Evolutionary conservation across 1,140 invertebrate species (phyloP).

Genomic region (Nephila pilipes): DNA sequence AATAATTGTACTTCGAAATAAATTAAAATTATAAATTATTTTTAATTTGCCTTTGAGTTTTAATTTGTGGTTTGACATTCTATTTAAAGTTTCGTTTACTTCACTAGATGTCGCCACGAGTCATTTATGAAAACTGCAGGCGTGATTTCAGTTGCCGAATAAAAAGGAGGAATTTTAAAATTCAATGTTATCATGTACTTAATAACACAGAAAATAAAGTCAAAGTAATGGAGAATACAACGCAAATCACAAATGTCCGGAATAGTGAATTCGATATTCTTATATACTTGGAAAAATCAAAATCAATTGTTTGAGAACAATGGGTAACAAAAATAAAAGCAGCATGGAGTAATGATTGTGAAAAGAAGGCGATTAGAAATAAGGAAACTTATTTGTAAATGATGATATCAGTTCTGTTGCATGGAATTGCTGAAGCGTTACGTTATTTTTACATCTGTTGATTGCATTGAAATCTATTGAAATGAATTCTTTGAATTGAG

Average conservation of each 20-base stretch:
- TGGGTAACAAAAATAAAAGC: neutral
- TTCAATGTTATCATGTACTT: no score
- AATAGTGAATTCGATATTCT: no score
- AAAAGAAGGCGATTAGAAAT: neutral
- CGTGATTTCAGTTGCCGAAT: no score
- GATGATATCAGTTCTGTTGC: neutral
- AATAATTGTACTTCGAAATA: no score
- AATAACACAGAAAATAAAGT: no score
- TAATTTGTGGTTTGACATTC: no score
- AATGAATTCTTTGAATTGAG: neutral
- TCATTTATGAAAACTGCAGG: neutral
- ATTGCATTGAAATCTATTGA: neutral
- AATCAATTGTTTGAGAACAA: slow-evolving; percentile 1
- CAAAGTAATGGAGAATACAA: no score
- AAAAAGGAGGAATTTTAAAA: no score
- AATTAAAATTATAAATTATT: no score
- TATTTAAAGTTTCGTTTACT: neutral
- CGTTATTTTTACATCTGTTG: neutral
- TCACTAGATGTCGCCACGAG: neutral
- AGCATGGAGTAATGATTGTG: neutral
- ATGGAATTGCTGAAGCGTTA: neutral
- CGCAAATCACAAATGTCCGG: no score
- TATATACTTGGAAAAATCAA: neutral
- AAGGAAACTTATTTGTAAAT: neutral
- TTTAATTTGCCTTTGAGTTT: no score